These are phyloP conservation scores for Notothenia rossii DNA, from an alignment of 2,113 vertebrate genomes.

Conservation along the genomic window DNA sequence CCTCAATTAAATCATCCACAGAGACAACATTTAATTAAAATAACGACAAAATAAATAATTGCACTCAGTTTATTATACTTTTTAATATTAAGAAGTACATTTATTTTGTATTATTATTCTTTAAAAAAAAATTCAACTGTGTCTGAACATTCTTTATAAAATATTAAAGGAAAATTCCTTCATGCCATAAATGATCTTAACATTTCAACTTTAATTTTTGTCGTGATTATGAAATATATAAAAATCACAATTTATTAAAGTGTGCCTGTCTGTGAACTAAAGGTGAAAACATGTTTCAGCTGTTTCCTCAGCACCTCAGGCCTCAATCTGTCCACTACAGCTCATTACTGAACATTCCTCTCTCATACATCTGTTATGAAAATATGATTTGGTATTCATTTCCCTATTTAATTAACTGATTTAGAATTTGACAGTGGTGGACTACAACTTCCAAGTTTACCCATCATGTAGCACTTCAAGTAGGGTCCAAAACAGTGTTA, in stretches of 20 bases:
- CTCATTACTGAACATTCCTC: conserved; percentile 43
- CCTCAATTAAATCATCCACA: neutral
- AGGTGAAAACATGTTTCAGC: too few relatives aligned
- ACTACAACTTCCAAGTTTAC: neutral
- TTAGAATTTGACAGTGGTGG: neutral
- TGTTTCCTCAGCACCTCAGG: neutral
- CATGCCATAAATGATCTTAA: neutral
- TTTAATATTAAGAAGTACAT: too few relatives aligned
- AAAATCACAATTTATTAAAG: neutral
- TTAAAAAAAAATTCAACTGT: too few relatives aligned
- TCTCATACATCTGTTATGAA: conserved; percentile 7
- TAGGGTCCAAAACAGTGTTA: too few relatives aligned
- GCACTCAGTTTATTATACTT: too few relatives aligned
- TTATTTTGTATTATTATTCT: too few relatives aligned
- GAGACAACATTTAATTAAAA: too few relatives aligned
- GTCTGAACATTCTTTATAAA: too few relatives aligned
- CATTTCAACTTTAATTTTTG: neutral
- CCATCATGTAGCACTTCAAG: too few relatives aligned
- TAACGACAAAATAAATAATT: too few relatives aligned
- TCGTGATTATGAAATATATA: neutral
- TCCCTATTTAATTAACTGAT: neutral
- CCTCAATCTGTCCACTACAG: conserved; percentile 30
- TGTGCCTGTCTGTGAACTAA: neutral
- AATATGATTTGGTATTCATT: conserved; percentile 21
- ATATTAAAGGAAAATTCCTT: neutral